phyloP scores from a whole-genome alignment of 1,140 invertebrate genomes.

The Orchestia grillus region DNA sequence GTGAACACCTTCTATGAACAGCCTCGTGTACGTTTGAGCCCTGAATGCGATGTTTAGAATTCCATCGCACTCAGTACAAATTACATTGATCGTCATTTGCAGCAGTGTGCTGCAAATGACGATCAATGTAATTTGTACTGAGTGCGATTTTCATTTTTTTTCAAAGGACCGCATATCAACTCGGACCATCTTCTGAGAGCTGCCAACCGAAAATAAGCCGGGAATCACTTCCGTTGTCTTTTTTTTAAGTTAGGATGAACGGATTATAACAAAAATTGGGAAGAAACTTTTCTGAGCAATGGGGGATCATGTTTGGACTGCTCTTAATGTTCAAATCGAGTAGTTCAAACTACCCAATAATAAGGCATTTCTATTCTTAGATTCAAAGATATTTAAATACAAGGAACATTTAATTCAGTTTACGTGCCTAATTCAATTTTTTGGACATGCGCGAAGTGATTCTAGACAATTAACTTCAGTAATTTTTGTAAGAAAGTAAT shows the following conservation, averaged over 20 bases:
- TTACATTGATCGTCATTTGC: background rate
- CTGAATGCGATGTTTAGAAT: background rate
- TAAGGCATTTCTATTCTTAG: background rate
- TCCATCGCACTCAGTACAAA: background rate
- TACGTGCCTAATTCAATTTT: background rate
- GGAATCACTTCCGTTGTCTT: background rate
- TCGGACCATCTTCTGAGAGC: background rate
- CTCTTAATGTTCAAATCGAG: background rate
- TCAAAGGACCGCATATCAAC: background rate
- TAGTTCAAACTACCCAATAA: background rate
- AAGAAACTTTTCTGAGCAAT: background rate
- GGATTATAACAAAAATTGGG: background rate
- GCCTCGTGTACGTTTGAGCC: background rate
- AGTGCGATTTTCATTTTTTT: background rate
- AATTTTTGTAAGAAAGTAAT: background rate
- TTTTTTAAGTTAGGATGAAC: background rate
- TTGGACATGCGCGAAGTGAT: background rate
- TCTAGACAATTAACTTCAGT: background rate
- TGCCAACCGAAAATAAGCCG: background rate
- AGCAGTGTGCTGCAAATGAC: background rate
- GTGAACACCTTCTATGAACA: background rate
- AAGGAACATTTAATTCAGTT: background rate
- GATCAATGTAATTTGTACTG: background rate
- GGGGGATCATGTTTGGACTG: background rate
- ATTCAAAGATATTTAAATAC: background rate